These are phyloP conservation scores for Henicopernis longicauda DNA, from an alignment of 2,113 vertebrate genomes.

Conservation along the genomic window DNA sequence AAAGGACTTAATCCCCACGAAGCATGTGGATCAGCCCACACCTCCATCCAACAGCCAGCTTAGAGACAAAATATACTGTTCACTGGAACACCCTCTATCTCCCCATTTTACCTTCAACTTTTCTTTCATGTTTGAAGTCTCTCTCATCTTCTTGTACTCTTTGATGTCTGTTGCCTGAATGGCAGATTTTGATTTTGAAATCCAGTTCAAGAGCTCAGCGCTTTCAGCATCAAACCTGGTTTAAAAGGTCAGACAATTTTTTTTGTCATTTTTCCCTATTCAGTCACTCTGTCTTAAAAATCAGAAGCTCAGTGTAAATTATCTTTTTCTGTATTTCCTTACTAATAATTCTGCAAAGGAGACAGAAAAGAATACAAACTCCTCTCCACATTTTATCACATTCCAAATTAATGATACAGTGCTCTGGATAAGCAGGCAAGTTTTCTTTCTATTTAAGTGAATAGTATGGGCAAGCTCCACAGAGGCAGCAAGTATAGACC, in stretches of 20 bases:
- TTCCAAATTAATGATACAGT: not conserved
- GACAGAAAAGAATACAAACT: not conserved
- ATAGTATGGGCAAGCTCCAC: not conserved
- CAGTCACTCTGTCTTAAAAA: not conserved
- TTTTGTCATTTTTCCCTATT: not conserved
- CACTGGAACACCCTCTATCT: not conserved
- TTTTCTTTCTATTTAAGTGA: not conserved
- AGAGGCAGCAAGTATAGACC: not conserved
- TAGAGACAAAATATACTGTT: constrained; percentile 37
- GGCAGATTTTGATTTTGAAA: constrained; percentile 78
- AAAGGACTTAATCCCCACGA: constrained; percentile 1
- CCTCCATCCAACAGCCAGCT: constrained; percentile 18
- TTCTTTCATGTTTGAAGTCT: constrained; percentile 75
- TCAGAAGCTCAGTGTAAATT: not conserved
- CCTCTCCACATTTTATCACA: not conserved
- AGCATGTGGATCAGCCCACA: not conserved
- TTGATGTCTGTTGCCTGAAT: constrained; percentile 76
- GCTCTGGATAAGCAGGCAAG: fast-evolving
- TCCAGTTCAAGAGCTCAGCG: constrained; percentile 80
- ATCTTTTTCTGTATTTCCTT: not conserved
- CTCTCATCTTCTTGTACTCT: constrained; percentile 77
- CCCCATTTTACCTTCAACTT: constrained; percentile 81
- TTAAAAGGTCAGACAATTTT: constrained; percentile 43
- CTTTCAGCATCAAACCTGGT: constrained; percentile 82
- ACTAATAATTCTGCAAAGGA: not conserved